phyloP scores from a whole-genome alignment of 2,797 vertebrate genomes.

The Melopsittacus undulatus region DNA sequence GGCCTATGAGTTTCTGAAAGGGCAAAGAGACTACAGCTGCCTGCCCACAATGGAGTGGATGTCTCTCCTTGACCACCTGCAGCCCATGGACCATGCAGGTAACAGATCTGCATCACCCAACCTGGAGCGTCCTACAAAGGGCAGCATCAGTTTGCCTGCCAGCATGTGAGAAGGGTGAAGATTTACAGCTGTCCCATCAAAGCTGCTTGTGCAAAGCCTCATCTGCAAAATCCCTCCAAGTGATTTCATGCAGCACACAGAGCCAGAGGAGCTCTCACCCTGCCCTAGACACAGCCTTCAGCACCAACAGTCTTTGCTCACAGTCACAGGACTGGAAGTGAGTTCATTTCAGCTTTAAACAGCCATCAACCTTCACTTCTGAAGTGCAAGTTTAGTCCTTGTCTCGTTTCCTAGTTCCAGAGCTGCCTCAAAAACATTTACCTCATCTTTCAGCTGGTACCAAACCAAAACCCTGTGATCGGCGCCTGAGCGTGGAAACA shows the following conservation, averaged over 20 bases:
- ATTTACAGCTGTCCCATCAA: not conserved
- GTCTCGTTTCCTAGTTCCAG: not conserved
- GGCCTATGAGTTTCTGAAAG: not conserved
- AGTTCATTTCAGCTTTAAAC: not conserved
- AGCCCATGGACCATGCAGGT: not conserved
- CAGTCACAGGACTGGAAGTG: not conserved
- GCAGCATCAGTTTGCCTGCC: accelerated
- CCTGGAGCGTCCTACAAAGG: not conserved
- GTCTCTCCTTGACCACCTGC: not conserved
- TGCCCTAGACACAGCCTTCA: not conserved
- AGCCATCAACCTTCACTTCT: not conserved
- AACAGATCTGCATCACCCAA: not conserved
- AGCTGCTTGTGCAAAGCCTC: not conserved
- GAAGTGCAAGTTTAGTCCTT: not conserved
- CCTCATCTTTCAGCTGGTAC: not conserved
- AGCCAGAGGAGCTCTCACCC: not conserved
- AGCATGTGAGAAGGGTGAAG: not conserved
- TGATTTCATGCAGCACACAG: not conserved
- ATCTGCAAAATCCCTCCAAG: not conserved
- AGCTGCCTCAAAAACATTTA: not conserved
- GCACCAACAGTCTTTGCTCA: not conserved
- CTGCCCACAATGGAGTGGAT: not conserved
- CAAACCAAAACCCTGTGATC: not conserved
- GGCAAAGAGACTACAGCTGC: not conserved
- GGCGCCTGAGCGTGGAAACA: not conserved